Evolutionary conservation across 1,140 invertebrate genomes (phyloP), one percentile per base, ranked within the genome.

Genomic region (Zaprionus africanus): DNA sequence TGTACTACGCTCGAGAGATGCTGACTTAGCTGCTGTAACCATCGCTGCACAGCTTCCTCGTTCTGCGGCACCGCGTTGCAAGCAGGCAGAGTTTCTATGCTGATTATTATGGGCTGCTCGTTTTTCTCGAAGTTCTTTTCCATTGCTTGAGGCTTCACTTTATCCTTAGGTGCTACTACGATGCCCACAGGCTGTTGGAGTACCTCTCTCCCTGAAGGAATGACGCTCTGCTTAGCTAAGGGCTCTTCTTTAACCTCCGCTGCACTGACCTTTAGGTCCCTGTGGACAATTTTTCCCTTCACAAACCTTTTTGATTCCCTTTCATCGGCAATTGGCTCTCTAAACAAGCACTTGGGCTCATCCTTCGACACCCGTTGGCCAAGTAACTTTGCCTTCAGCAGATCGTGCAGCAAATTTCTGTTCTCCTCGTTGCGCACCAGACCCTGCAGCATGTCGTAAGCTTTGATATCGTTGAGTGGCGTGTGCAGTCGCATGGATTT

Each of bases 391-490:
- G 72, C 61, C 13, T n/a, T 76, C 0, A 79, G 6, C 11, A 76
- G 2, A 0, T 76, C 41, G 6, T 34, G 56, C 12, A 81, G 36
- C 1, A 38, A 0, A 0, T 46, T n/a, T 15, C 49, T 26, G 9
- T 46, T 76, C 9, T 53, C 46, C 9, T 60, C 34, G 4, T 5
- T 65, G 5, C 41, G 56, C 6, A 67, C 67, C 54, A 81, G 38
- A 19, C 4, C 51, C 13, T 76, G 22, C 0, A 79, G 28, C 54
- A 53, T 49, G n/a, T 81, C 63, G 11, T 26, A 81, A 9, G 62
- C 59, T 3, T 72, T 63, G 6, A 81, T 72, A 9, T 81, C 79
- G 11, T 59, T 61, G 0, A 61, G 15, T 0, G 72, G 63, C 1
- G 64, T 56, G 26, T 51, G 43, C 1, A 81, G 24, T 6, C 36